These are phyloP conservation scores for Synanthedon andrenaeformis DNA, from an alignment of 2,888 invertebrate species.

Conservation along the genomic window DNA sequence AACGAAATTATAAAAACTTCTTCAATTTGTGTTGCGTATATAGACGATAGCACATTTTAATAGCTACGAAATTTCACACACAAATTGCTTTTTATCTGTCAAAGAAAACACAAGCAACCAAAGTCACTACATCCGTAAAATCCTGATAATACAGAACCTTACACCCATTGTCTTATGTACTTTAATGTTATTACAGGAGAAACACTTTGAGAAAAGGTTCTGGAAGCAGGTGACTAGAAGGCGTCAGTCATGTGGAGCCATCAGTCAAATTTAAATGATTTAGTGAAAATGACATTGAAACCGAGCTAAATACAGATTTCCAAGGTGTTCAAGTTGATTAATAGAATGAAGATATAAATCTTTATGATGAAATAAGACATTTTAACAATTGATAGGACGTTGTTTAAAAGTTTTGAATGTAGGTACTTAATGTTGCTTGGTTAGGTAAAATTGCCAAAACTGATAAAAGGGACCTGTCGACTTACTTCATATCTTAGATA, in stretches of 20 bases:
- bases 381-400: neutral
- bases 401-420: neutral
- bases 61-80: neutral
- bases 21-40: neutral
- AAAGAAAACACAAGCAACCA: no score
- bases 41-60: neutral
- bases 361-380: neutral
- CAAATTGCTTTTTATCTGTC: no score
- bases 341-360: neutral
- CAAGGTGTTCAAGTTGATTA: conserved; percentile 24
- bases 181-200: conserved; percentile 69
- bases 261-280: conserved; percentile 50
- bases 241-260: conserved; percentile 69
- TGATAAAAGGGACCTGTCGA: conserved; percentile 54
- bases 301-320: conserved; percentile 5
- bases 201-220: conserved; percentile 80
- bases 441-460: conserved; percentile 39
- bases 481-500: conserved; percentile 61
- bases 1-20: no score
- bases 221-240: conserved; percentile 84
- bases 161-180: neutral
- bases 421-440: neutral
- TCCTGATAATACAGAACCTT: no score
- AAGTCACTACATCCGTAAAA: no score
- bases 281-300: conserved; percentile 1